Evolutionary conservation across 2,113 vertebrate genomes (phyloP), one percentile per base, ranked within the genome.

Genomic region (Eubucco bourcierii): DNA sequence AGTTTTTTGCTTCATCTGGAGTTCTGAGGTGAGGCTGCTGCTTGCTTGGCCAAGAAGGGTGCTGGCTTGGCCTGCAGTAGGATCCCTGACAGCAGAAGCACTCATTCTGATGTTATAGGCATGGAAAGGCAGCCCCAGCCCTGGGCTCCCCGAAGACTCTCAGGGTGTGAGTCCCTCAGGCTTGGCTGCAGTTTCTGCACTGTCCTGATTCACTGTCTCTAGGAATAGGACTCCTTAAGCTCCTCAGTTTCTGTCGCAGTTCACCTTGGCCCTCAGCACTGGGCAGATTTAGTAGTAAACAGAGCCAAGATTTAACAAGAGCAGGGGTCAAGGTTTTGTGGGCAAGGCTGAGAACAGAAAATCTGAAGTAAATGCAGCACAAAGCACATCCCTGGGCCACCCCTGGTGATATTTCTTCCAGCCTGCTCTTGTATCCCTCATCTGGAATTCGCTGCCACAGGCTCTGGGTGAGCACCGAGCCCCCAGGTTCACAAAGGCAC

Each of bases 381-480:
- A 80, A 90, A 94, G 12, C 66, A 61, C 75, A 46, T 2, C 20
- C 23, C 63, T 82, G 55, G 33, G 33, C 87, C 79, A 37, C 41
- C 55, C 27, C 1, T 55, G 60, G 12, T 34, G 74, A 12, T 31
- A 82, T 83, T 88, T 83, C 59, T 74, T 77, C 50, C 61, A 78
- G 52, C 39, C 46, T 70, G 34, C 39, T 93, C 65, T 63, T 55
- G 24, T 50, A 13, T 59, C 34, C 79, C 90, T 96, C 56, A 90
- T 93, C 76, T 83, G 31, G 83, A 88, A 94, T 80, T 88, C 83
- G 74, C 29, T 88, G 56, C 60, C 56, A 46, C 21, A 39, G 52
- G 29, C 34, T 68, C 70, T 33, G 39, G 0, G 1, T 9, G 47
- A 66, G 47, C 66, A 14, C 28, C 0, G 2, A 90, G 34, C 64